Evolutionary conservation across 1,140 invertebrate genomes (phyloP).

Genomic region (Samia ricini): DNA sequence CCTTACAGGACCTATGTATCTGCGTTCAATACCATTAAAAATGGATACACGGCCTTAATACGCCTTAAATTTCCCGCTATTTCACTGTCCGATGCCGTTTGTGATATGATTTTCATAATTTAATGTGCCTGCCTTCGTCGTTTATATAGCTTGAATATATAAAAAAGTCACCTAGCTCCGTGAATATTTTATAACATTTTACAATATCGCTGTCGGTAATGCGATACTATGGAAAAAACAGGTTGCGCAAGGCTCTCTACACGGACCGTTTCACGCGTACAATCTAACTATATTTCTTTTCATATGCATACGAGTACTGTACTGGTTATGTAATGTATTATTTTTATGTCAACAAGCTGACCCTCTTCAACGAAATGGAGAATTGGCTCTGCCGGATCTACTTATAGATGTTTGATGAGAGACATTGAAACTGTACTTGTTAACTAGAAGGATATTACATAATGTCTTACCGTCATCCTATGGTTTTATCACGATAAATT

Average conservation of each 20-base stretch:
- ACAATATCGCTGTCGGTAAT: slow-evolving; percentile 33
- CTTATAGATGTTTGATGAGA: no score
- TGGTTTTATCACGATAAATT: no score
- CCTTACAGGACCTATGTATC: no score
- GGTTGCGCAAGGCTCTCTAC: slow-evolving; percentile 37
- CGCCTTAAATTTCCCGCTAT: no score
- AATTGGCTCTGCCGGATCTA: no score
- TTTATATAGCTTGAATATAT: not conserved
- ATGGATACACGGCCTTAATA: no score
- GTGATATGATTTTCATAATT: not conserved
- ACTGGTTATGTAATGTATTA: slow-evolving; percentile 6
- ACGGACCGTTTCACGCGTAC: slow-evolving; percentile 24
- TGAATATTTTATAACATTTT: slow-evolving; percentile 16
- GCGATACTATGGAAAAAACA: slow-evolving; percentile 59
- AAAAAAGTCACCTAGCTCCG: not conserved
- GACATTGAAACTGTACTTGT: no score
- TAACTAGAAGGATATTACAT: no score
- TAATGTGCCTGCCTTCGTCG: not conserved
- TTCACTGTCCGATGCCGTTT: no score
- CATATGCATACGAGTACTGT: not conserved
- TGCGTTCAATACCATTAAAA: no score
- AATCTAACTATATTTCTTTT: slow-evolving; percentile 47
- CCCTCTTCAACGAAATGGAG: not conserved
- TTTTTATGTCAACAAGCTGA: not conserved
- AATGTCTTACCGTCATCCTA: no score